Evolutionary conservation across 2,888 invertebrate species (phyloP).

Genomic region (Sericinus montela): DNA sequence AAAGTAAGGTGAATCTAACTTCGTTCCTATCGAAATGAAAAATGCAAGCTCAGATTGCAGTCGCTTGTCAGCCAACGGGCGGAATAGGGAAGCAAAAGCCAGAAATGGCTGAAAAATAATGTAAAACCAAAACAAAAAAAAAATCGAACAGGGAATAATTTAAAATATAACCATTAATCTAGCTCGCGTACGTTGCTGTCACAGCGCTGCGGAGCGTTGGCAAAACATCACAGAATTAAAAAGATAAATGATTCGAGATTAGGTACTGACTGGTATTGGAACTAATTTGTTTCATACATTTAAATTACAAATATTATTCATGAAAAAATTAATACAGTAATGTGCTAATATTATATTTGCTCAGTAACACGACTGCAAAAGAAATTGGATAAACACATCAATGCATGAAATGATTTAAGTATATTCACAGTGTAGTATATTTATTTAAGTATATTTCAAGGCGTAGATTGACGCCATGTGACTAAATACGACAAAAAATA

Average conservation of each 20-base stretch:
- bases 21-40: conserved; percentile 45
- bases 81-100: conserved; percentile 32
- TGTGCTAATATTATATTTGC: too few relatives aligned
- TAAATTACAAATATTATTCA: not conserved
- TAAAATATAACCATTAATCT: conserved; percentile 76
- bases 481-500: too few relatives aligned
- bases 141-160: conserved; percentile 64
- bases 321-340: too few relatives aligned
- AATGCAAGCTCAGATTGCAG: conserved; percentile 52
- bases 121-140: conserved; percentile 46
- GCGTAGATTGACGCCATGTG: too few relatives aligned
- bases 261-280: conserved; percentile 2
- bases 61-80: conserved; percentile 34
- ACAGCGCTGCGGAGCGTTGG: conserved; percentile 44
- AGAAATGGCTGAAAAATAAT: conserved; percentile 33
- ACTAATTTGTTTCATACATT: not conserved
- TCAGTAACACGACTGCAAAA: too few relatives aligned
- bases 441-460: too few relatives aligned
- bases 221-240: conserved; percentile 32
- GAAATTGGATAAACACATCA: too few relatives aligned
- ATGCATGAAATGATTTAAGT: too few relatives aligned
- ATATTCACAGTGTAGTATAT: too few relatives aligned
- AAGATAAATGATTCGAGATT: conserved; percentile 9
- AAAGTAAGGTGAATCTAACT: conserved; percentile 20
- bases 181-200: conserved; percentile 58